A percentile compares a stretch with the other conserved stretches of the same genome.
These are phyloP conservation scores for Condylura cristata DNA, from an alignment of 2,113 vertebrate genomes.

Conservation along the genomic window DNA sequence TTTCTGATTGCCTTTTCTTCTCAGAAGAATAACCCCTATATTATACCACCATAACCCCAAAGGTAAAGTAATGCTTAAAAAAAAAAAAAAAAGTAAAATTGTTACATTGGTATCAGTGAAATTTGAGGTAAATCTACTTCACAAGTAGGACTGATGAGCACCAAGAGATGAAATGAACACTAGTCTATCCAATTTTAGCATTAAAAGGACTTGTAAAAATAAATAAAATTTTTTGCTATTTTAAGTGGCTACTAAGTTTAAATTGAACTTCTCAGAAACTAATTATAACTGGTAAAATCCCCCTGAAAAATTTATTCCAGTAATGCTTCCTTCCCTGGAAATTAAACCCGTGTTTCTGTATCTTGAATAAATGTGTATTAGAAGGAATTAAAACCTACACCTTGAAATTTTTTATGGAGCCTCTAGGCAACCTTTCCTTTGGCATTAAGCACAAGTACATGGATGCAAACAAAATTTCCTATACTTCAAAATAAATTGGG, in stretches of 20 bases:
- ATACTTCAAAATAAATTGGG: conserved; percentile 79
- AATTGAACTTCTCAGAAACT: conserved; percentile 71
- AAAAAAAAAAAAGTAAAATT: conserved; percentile 41
- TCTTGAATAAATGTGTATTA: conserved; percentile 4
- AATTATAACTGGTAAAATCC: conserved; percentile 74
- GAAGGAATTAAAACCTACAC: conserved; percentile 76
- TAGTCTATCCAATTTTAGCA: conserved; percentile 19
- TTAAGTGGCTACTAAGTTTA: conserved; percentile 41
- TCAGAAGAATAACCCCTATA: conserved; percentile 36
- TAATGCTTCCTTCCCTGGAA: conserved; percentile 26
- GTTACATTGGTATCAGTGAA: conserved; percentile 24
- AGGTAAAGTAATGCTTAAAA: conserved; percentile 37
- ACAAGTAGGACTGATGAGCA: neutral
- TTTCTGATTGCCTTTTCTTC: conserved; percentile 72
- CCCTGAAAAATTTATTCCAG: conserved; percentile 76
- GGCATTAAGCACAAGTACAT: conserved; percentile 65
- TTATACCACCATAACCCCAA: conserved; percentile 20
- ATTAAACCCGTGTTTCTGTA: neutral
- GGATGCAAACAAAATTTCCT: conserved; percentile 74
- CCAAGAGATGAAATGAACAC: conserved; percentile 6
- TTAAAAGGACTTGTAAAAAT: neutral
- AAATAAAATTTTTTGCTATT: no score
- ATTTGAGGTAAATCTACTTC: conserved; percentile 44
- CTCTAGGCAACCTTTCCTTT: conserved; percentile 79
- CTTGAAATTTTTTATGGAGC: conserved; percentile 68